Percentiles rank a stretch among this genome's conserved stretches.
These are phyloP conservation scores for Ptyas mucosa DNA, from an alignment of 2,113 vertebrate genomes.

Conservation along the genomic window DNA sequence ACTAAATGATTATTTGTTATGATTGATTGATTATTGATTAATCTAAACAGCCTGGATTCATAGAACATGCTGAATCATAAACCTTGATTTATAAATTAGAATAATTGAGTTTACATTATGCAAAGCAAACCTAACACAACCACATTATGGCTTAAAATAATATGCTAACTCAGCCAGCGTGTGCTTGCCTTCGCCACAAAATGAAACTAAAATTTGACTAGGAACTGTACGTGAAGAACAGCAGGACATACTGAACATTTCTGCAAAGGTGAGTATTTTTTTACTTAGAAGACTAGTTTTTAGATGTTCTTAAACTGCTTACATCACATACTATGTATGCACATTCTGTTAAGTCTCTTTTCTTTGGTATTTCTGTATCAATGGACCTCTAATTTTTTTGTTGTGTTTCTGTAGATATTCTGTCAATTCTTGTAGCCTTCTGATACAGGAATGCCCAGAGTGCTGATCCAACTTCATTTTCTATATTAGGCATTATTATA, in stretches of 20 bases:
- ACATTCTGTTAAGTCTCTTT: background rate
- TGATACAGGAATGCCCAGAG: background rate
- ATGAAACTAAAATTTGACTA: background rate
- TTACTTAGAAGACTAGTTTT: background rate
- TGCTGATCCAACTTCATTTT: background rate
- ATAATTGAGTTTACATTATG: background rate
- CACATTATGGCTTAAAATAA: background rate
- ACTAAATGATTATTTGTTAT: background rate
- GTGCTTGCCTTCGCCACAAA: background rate
- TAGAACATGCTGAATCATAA: background rate
- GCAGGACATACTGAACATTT: background rate
- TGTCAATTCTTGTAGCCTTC: background rate
- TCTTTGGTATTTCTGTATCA: background rate
- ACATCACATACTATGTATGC: background rate
- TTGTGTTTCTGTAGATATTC: background rate
- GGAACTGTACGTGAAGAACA: background rate
- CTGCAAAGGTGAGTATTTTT: background rate
- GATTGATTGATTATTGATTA: background rate
- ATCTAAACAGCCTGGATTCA: background rate
- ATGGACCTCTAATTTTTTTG: background rate
- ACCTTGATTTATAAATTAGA: background rate
- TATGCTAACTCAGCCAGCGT: background rate
- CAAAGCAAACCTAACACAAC: background rate
- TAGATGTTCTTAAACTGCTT: background rate
- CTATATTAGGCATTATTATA: background rate